Evolutionary conservation across 2,888 invertebrate genomes (phyloP), one percentile per base, ranked within the genome.

Genomic region (Lithophane socia): DNA sequence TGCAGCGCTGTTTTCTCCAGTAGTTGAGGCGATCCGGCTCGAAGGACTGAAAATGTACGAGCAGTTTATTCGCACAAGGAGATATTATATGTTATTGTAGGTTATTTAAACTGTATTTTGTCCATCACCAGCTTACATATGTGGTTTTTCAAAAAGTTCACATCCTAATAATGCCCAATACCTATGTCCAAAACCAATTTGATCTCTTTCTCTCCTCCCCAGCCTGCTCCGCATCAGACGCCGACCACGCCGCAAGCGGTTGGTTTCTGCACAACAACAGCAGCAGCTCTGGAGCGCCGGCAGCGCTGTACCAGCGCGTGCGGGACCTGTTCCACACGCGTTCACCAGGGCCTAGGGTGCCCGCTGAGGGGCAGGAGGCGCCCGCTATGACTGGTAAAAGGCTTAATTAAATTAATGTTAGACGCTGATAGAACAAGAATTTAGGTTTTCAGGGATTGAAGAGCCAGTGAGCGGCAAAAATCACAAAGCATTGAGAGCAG

Each of bases 241-340:
- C 96, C 68, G 97, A 96, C 69, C 97, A 97, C 82, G 97, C 97
- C 90, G 88, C 93, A 0, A 92, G 94, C n/a, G 96, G 96, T 10
- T 99, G 99, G 97, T 99, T 98, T 93, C 97, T 99, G 72, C 99
- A 99, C 95, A 88, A 88, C 77, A 90, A 85, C 76, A 89, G 82
- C 72, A 90, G 83, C 75, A 90, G 74, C 83, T 76, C 93, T 0
- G 94, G 93, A 0, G 96, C 96, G 0, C 98, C 98, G 78, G 98
- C 98, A 87, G 98, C 98, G 86, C 97, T 98, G 82, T 98, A 99
- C 94, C 98, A 98, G 93, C 97, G 98, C 72, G 98, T 99, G 69
- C 97, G 98, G 72, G 98, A 98, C 92, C 96, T 99, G 82, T 99
- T 99, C 94, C 98, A 98, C 91, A 96, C 97, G 7, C 93, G 96